Conservation (phyloP, 1,140 invertebrate species). For the Achatina immaculata region DNA sequence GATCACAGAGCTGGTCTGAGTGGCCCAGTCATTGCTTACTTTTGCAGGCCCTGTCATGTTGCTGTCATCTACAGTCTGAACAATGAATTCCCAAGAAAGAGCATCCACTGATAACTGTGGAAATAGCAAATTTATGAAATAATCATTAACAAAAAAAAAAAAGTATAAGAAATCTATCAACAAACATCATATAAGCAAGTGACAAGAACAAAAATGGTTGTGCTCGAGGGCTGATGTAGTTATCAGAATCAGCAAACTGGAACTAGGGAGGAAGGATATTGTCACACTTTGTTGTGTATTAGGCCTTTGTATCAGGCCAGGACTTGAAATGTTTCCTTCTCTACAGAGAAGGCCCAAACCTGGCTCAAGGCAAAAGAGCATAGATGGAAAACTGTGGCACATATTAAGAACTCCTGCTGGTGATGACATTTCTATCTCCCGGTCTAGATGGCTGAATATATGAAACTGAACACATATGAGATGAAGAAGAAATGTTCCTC, state of each 20-base stretch:
- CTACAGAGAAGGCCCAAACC: too few species aligned
- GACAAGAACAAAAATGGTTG: not conserved
- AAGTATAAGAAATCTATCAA: not conserved
- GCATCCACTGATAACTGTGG: slow-evolving; percentile 71
- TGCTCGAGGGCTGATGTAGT: not conserved
- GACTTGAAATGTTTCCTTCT: too few species aligned
- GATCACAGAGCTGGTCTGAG: too few species aligned
- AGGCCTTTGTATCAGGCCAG: too few species aligned
- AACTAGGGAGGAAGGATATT: not conserved
- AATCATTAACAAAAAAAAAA: not conserved
- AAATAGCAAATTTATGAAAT: slow-evolving; percentile 3
- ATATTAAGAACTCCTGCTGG: too few species aligned
- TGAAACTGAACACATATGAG: too few species aligned
- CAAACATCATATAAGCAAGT: not conserved
- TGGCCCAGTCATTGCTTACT: slow-evolving; percentile 58
- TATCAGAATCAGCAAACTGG: not conserved
- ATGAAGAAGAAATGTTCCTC: too few species aligned
- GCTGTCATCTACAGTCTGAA: slow-evolving; percentile 69
- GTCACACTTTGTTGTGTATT: too few species aligned
- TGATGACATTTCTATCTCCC: too few species aligned
- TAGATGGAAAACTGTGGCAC: too few species aligned
- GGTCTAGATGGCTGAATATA: too few species aligned
- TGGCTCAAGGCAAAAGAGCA: too few species aligned
- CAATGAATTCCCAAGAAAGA: slow-evolving; percentile 72
- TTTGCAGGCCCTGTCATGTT: slow-evolving; percentile 70